Conservation (phyloP, 2,113 vertebrate genomes). For the Aplodontia rufa region DNA sequence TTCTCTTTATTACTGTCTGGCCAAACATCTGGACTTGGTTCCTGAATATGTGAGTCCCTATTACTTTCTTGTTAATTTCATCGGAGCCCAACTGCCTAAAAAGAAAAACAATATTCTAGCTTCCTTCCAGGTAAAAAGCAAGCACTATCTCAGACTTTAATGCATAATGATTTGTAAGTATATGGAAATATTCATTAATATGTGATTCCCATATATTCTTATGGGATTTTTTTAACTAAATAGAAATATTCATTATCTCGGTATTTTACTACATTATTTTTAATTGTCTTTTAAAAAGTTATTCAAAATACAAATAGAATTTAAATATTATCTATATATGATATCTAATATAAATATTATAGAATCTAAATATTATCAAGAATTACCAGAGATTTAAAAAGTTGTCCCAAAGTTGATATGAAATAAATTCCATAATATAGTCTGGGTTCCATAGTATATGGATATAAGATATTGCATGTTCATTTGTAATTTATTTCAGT, state of each 20-base stretch:
- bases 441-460: not conserved
- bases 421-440: not conserved
- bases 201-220: not conserved
- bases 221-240: not conserved
- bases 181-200: conserved; percentile 1
- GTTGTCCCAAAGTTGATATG: not conserved
- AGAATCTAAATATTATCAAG: not conserved
- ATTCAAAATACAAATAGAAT: no score
- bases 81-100: not conserved
- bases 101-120: not conserved
- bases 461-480: not conserved
- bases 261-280: not conserved
- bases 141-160: not conserved
- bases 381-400: not conserved
- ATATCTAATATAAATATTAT: no score
- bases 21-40: conserved; percentile 27
- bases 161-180: not conserved
- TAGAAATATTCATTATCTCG: conserved; percentile 17
- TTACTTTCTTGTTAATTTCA: not conserved
- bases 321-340: no score
- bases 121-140: not conserved
- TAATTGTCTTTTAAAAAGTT: no score
- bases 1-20: conserved; percentile 30
- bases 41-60: not conserved
- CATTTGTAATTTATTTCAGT: not conserved